Evolutionary conservation across 1,140 invertebrate genomes (phyloP).

Genomic region (Conus ventricosus): DNA sequence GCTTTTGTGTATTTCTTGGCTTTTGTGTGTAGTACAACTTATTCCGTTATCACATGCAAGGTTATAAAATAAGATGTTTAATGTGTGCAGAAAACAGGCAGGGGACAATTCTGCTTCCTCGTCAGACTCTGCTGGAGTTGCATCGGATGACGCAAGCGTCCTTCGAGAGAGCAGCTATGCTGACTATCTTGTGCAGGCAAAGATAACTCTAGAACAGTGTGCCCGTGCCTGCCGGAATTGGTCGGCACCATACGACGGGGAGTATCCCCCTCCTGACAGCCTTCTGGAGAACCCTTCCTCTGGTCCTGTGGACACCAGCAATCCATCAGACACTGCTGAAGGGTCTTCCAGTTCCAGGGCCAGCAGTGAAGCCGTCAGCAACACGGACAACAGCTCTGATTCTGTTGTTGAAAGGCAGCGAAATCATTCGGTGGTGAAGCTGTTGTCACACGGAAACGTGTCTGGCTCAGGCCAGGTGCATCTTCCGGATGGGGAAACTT

Average conservation of each 20-base stretch:
- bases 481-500: neutral
- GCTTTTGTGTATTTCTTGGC: no score
- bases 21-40: no score
- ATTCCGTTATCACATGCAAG: no score
- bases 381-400: neutral
- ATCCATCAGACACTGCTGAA: no score
- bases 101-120: neutral
- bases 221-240: slow-evolving; percentile 84
- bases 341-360: neutral
- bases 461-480: neutral
- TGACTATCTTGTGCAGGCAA: slow-evolving; percentile 84
- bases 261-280: slow-evolving; percentile 74
- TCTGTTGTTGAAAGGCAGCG: neutral
- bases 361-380: neutral
- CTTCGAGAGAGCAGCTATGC: slow-evolving; percentile 70
- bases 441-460: slow-evolving; percentile 33
- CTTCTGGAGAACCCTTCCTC: slow-evolving; percentile 28
- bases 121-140: neutral
- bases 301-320: neutral
- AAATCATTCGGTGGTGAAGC: slow-evolving; percentile 19
- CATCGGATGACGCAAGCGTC: slow-evolving; percentile 28
- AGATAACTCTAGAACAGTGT: slow-evolving; percentile 84
- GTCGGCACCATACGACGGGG: slow-evolving; percentile 86
- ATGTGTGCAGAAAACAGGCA: slow-evolving; percentile 18
- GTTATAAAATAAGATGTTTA: neutral